These are phyloP conservation scores for Portunus trituberculatus DNA, from an alignment of 1,140 invertebrate genomes.

Conservation along the genomic window DNA sequence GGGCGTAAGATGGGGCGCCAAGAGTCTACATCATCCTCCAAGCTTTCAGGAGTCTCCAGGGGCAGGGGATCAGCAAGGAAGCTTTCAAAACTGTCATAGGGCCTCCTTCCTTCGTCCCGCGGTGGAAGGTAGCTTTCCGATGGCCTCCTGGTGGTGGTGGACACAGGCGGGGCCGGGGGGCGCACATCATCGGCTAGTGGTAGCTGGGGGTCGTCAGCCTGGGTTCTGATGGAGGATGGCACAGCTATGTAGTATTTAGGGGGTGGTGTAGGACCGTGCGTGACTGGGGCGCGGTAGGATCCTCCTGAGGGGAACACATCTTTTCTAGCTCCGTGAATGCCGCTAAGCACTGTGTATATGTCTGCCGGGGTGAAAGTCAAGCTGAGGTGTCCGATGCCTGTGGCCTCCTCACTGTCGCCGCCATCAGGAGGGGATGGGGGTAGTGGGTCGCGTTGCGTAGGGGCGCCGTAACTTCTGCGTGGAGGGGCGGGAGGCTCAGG, in stretches of 20 bases:
- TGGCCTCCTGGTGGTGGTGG: conserved; percentile 38
- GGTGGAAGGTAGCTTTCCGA: neutral
- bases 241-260: conserved; percentile 34
- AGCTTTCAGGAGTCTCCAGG: neutral
- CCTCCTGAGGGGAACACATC: neutral
- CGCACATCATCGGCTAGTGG: neutral
- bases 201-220: conserved; percentile 29
- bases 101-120: neutral
- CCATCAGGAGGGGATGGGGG: neutral
- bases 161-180: conserved; percentile 24
- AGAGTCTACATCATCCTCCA: neutral
- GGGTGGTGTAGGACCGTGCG: neutral
- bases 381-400: neutral
- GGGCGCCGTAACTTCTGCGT: neutral
- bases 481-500: neutral
- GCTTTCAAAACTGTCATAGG: conserved; percentile 11
- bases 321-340: neutral
- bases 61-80: conserved; percentile 52
- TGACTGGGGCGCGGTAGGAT: neutral
- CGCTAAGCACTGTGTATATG: neutral
- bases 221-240: neutral
- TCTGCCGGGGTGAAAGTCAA: conserved; percentile 32
- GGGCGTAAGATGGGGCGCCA: neutral
- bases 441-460: neutral
- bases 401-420: neutral